Percentiles rank a stretch among this genome's conserved stretches.
Evolutionary conservation across 2,797 vertebrate genomes (phyloP).

Genomic region (Enteromius radiatus): DNA sequence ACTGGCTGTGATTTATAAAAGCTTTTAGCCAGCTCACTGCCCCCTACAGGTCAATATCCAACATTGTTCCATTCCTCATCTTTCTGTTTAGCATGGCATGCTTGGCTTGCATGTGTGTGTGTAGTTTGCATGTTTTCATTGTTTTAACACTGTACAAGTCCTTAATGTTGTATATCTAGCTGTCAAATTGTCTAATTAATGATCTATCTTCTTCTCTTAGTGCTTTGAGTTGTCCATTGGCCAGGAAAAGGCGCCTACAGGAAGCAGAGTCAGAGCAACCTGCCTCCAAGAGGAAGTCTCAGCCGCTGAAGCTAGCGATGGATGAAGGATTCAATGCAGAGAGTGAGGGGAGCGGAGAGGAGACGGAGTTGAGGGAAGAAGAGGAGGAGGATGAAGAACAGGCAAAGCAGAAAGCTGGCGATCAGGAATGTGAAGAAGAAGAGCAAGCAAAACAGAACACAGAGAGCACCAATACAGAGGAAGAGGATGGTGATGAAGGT

Average conservation of each 20-base stretch:
- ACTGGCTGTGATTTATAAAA: constrained; percentile 71
- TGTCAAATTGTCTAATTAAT: neutral
- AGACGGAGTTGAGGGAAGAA: constrained; percentile 82
- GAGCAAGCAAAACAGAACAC: constrained; percentile 53
- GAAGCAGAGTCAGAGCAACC: constrained; percentile 80
- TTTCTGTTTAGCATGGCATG: constrained; percentile 17
- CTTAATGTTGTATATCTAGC: neutral
- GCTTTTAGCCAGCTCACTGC: constrained; percentile 65
- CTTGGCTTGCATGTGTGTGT: constrained; percentile 29
- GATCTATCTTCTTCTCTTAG: constrained; percentile 65
- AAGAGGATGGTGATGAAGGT: constrained; percentile 59
- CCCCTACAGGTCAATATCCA: constrained; percentile 63
- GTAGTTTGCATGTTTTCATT: constrained; percentile 20
- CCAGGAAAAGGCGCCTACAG: constrained; percentile 91
- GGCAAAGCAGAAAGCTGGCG: constrained; percentile 37
- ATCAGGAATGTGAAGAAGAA: constrained; percentile 51
- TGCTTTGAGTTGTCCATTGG: constrained; percentile 91
- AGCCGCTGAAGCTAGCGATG: constrained; percentile 88
- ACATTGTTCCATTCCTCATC: constrained; percentile 56
- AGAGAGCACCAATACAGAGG: constrained; percentile 21
- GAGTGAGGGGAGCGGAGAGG: constrained; percentile 88
- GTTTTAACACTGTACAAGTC: neutral
- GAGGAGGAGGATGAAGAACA: constrained; percentile 63
- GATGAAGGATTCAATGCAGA: constrained; percentile 90
- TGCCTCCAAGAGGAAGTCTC: constrained; percentile 89